Conservation (phyloP, 2,888 invertebrate species). For the Apodemia hepburni region DNA sequence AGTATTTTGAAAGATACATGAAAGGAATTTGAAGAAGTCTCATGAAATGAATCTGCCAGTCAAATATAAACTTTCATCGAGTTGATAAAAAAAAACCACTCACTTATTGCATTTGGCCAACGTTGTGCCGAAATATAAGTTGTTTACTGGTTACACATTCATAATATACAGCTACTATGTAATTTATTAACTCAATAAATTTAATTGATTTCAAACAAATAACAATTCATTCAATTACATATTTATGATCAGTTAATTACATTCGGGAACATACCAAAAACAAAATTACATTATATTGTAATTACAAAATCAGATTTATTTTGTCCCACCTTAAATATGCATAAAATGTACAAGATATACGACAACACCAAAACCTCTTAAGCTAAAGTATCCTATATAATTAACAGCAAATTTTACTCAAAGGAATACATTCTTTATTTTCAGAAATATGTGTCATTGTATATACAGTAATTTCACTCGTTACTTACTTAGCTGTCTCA, state of each 20-base stretch:
- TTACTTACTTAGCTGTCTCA: no score
- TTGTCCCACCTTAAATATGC: neutral
- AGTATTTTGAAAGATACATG: neutral
- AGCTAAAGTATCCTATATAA: neutral
- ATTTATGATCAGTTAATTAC: neutral
- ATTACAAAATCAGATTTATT: constrained; percentile 1
- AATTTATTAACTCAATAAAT: neutral
- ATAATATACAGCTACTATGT: constrained; percentile 1
- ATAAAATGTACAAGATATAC: neutral
- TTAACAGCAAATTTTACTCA: neutral
- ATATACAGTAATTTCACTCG: no score
- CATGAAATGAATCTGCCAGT: neutral
- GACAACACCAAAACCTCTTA: neutral
- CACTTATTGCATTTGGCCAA: neutral
- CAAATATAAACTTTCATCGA: neutral
- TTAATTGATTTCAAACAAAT: constrained; percentile 5
- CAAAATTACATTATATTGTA: neutral
- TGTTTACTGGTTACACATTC: neutral
- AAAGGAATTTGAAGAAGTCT: neutral
- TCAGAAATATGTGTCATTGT: no score
- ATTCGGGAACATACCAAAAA: neutral
- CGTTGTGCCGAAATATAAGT: neutral
- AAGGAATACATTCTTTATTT: no score
- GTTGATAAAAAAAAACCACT: neutral
- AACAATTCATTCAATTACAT: constrained; percentile 11